Base-by-base conservation (phyloP, 2,888 invertebrate genomes). In the Alsophila aescularia region DNA sequence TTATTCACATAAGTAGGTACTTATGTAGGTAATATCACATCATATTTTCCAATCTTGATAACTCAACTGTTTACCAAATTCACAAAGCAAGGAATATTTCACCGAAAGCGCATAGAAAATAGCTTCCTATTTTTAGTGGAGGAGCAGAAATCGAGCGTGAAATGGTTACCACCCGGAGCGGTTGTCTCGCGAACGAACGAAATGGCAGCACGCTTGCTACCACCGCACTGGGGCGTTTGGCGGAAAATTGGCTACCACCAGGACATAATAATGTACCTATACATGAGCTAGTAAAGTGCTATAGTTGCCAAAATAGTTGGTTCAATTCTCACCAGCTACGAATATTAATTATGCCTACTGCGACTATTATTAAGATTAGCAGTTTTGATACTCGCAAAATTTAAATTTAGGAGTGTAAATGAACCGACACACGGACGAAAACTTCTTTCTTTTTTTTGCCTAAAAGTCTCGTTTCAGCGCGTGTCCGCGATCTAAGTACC, bases 91-190 rank as follows among this genome's bases (percentile, higher is more conserved):
- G 24, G 15, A 41, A 42, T 27, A n/a, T 34, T 24, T 35, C 10
- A 44, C n/a, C 7, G 42, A 36, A 44, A 44, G 40, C 34, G 14
- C 31, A 48, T 49, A 41, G 45, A 53, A 52, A 43, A 49, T 29
- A 10, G 53, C 45, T 52, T 72, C 77, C 75, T 80, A 83, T 79
- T 85, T 85, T 83, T 81, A 83, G 82, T 83, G 77, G 79, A 75
- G 73, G 77, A 73, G 70, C 77, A 78, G 85, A 87, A 89, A 90
- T 88, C 84, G 88, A 88, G 81, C 88, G 87, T 88, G 86, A 88
- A 90, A 88, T 89, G 79, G 88, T 83, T 85, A 85, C 87, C 86
- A 82, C 87, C 77, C 78, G 76, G 73, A 79, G 77, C 73, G 83
- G 81, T 81, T 86, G 85, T 85, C 87, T 85, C 83, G 84, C 78